Evolutionary conservation across 1,140 invertebrate species (phyloP).

Genomic region (Lepidurus apus): DNA sequence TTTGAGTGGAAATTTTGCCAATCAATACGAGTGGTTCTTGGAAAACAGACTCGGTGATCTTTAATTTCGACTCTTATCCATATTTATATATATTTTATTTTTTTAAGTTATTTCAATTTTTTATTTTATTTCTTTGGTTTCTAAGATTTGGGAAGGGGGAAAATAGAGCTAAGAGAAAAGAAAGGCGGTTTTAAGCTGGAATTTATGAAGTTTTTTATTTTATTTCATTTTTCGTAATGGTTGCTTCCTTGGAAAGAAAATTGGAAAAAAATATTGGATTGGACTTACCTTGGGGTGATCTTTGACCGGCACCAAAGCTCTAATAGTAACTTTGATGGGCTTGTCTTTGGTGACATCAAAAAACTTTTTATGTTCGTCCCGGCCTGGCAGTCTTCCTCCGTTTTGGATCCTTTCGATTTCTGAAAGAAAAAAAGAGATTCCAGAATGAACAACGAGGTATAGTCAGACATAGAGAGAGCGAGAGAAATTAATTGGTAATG

Average conservation of each 20-base stretch:
- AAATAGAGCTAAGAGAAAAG: too few relatives aligned
- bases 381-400: conserved; percentile 29
- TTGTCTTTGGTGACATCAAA: conserved; percentile 77
- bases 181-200: too few relatives aligned
- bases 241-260: background rate
- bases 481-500: background rate
- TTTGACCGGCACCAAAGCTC: conserved; percentile 77
- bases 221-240: background rate
- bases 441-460: conserved; percentile 22
- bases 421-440: background rate
- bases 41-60: too few relatives aligned
- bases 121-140: too few relatives aligned
- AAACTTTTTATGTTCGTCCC: conserved; percentile 32
- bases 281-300: conserved; percentile 75
- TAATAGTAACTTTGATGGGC: conserved; percentile 70
- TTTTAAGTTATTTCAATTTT: too few relatives aligned
- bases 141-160: too few relatives aligned
- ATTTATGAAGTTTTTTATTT: too few relatives aligned
- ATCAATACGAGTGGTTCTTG: too few relatives aligned
- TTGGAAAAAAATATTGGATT: too few relatives aligned
- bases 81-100: too few relatives aligned
- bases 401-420: conserved; percentile 34
- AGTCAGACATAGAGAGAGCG: background rate
- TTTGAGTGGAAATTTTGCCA: background rate
- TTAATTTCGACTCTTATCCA: too few relatives aligned